phyloP scores from a whole-genome alignment of 2,113 vertebrate genomes.

The Poeciliopsis occidentalis region DNA sequence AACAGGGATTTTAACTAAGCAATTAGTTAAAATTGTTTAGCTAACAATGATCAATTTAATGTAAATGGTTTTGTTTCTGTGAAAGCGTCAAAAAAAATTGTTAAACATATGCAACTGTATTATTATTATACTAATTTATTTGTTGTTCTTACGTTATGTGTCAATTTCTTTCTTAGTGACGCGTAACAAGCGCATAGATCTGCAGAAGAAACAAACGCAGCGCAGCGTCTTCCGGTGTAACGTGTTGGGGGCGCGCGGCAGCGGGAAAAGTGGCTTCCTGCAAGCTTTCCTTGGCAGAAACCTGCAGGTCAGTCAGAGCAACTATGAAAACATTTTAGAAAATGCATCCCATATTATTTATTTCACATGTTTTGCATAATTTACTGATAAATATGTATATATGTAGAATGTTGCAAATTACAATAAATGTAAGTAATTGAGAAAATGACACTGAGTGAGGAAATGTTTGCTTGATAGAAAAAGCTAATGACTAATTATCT shows the following conservation, averaged over 20 bases:
- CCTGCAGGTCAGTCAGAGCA: slow-evolving; percentile 80
- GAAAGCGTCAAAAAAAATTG: not conserved
- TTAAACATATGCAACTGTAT: not conserved
- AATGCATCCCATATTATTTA: not conserved
- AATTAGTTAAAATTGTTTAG: no score
- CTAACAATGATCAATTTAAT: no score
- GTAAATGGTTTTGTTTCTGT: not conserved
- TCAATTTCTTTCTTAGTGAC: slow-evolving; percentile 83
- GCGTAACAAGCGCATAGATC: slow-evolving; percentile 96
- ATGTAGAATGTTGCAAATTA: not conserved
- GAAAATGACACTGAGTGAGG: no score
- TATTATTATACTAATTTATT: not conserved
- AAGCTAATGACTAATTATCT: no score
- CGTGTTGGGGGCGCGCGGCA: slow-evolving; percentile 87
- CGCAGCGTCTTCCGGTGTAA: slow-evolving; percentile 97
- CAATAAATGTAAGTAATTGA: no score
- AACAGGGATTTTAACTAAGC: not conserved
- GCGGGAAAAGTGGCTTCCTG: slow-evolving; percentile 93
- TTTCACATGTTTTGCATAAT: not conserved
- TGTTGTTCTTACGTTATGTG: not conserved
- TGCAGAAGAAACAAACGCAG: slow-evolving; percentile 98
- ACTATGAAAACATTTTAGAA: no score
- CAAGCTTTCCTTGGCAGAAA: slow-evolving; percentile 93
- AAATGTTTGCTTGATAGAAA: no score
- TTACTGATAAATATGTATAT: not conserved